These are phyloP conservation scores for Sus scrofa DNA, from an alignment of 2,113 vertebrate species.

Conservation along the genomic window DNA sequence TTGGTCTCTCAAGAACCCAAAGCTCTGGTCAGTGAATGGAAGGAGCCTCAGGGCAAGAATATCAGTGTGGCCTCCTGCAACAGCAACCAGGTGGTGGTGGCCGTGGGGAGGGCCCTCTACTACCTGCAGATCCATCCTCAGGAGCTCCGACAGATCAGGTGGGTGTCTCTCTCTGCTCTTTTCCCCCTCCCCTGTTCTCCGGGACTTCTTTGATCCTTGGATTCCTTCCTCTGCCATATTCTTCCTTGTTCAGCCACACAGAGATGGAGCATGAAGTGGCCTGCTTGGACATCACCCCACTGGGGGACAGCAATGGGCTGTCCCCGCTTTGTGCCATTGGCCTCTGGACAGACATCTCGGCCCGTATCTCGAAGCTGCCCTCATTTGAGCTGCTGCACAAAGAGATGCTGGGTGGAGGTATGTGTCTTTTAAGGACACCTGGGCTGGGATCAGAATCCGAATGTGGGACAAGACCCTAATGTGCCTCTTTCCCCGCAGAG, in stretches of 20 bases:
- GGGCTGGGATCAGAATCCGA: background rate
- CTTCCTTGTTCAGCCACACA: conserved; percentile 89
- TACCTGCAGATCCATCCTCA: conserved; percentile 97
- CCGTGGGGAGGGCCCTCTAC: conserved; percentile 96
- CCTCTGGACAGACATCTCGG: conserved; percentile 99
- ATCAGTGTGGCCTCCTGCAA: conserved; percentile 99
- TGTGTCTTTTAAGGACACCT: conserved; percentile 44
- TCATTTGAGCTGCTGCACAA: conserved; percentile 97
- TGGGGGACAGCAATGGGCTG: conserved; percentile 92
- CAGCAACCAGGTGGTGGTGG: conserved; percentile 97
- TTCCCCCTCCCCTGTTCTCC: rapidly evolving
- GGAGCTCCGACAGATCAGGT: conserved; percentile 98
- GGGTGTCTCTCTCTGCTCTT: rapidly evolving
- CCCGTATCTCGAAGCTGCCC: conserved; percentile 96
- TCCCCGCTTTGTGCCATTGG: conserved; percentile 98
- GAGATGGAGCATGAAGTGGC: conserved; percentile 99
- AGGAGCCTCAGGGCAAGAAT: conserved; percentile 97
- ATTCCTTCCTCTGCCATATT: background rate
- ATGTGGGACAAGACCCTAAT: rapidly evolving
- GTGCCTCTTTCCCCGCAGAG: conserved; percentile 86
- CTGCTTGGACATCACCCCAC: conserved; percentile 97
- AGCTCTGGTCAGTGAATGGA: conserved; percentile 97
- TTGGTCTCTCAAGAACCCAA: conserved; percentile 98
- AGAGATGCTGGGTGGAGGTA: conserved; percentile 99
- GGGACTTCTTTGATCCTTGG: background rate